Percentiles rank a stretch among this genome's conserved stretches.
Evolutionary conservation across 1,140 invertebrate genomes (phyloP).

Genomic region (Agraylea sexmaculata): DNA sequence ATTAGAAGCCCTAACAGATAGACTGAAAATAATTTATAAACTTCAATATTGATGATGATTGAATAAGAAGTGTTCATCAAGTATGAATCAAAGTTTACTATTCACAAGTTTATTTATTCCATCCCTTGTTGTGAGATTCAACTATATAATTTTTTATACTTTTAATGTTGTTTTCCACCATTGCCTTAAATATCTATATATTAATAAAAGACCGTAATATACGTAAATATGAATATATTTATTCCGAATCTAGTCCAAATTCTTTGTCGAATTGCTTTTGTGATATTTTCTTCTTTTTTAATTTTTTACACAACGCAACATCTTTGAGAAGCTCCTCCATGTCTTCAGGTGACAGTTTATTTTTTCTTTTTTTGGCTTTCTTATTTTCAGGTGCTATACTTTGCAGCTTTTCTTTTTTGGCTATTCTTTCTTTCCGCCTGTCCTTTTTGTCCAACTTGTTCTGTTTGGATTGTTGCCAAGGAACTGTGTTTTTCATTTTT

Average conservation of each 20-base stretch:
- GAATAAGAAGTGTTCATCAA: too few species aligned
- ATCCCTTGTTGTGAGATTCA: too few species aligned
- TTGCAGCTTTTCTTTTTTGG: constrained; percentile 35
- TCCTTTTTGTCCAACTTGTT: constrained; percentile 57
- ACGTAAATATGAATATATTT: not conserved
- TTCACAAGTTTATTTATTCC: too few species aligned
- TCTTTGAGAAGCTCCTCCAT: constrained; percentile 75
- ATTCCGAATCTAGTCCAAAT: constrained; percentile 35
- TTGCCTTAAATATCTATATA: too few species aligned
- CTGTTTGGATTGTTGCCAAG: constrained; percentile 75
- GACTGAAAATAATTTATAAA: too few species aligned
- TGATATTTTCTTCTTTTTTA: constrained; percentile 73
- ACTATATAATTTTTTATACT: too few species aligned
- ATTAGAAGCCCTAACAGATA: too few species aligned
- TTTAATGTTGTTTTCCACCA: too few species aligned
- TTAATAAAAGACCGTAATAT: too few species aligned
- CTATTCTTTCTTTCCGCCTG: constrained; percentile 41
- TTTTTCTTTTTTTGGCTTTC: constrained; percentile 38
- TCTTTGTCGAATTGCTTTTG: constrained; percentile 48
- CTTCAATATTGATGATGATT: too few species aligned
- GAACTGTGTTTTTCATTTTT: constrained; percentile 48
- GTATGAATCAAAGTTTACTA: too few species aligned
- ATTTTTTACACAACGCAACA: constrained; percentile 72
- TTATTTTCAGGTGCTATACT: constrained; percentile 27
- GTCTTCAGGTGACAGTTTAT: constrained; percentile 58